phyloP scores from a whole-genome alignment of 2,888 invertebrate species.

The Cosmia trapezina region DNA sequence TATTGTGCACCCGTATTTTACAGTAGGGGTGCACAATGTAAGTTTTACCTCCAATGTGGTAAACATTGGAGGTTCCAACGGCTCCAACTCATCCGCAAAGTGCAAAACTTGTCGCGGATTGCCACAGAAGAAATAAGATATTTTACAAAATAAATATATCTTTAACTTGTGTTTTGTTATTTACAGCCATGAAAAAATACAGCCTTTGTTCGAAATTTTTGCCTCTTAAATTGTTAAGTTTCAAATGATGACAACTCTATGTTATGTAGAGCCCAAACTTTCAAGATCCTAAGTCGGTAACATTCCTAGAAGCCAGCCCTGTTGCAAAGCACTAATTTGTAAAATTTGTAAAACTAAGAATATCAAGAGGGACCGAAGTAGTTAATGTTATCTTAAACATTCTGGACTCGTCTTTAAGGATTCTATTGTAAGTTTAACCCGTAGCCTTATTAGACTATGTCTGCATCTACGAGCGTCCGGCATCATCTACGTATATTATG shows the following conservation, averaged over 20 bases:
- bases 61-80: too few relatives aligned
- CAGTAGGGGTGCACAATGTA: too few relatives aligned
- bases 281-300: conserved; percentile 1
- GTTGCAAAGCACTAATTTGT: conserved; percentile 15
- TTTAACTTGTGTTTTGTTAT: not conserved
- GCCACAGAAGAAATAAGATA: too few relatives aligned
- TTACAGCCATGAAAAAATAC: not conserved
- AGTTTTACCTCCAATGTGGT: too few relatives aligned
- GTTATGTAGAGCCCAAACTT: not conserved
- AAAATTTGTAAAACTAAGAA: conserved; percentile 7
- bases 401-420: conserved; percentile 21
- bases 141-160: not conserved
- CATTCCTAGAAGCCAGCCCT: conserved; percentile 9
- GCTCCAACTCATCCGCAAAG: too few relatives aligned
- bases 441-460: conserved; percentile 23
- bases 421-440: conserved; percentile 55
- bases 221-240: not conserved
- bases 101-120: too few relatives aligned
- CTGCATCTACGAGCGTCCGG: conserved; percentile 17
- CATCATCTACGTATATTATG: conserved; percentile 22
- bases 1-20: not conserved
- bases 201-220: not conserved
- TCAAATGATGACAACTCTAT: not conserved
- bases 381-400: conserved; percentile 19
- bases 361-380: conserved; percentile 11